A percentile compares a stretch with the other conserved stretches of the same genome.
These are phyloP conservation scores for Caenorhabditis sp. DNA, from an alignment of 2,888 invertebrate species.

Conservation along the genomic window DNA sequence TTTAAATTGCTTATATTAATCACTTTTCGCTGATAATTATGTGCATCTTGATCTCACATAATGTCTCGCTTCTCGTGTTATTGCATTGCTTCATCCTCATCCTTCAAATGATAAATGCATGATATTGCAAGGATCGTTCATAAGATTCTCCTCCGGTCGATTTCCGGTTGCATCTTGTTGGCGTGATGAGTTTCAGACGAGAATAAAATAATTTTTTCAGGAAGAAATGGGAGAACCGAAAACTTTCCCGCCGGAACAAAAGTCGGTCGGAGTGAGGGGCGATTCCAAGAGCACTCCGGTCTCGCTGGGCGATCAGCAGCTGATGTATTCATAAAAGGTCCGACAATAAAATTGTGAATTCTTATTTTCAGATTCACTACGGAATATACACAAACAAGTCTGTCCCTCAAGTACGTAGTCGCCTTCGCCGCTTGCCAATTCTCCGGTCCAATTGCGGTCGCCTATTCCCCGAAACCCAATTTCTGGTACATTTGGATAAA, in stretches of 20 bases:
- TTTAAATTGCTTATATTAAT: neutral
- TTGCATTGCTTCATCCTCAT: neutral
- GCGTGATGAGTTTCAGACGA: too few relatives aligned
- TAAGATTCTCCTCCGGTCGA: neutral
- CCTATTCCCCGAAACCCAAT: conserved; percentile 23
- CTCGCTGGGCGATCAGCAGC: conserved; percentile 29
- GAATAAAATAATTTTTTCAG: too few relatives aligned
- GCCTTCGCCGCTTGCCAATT: conserved; percentile 67
- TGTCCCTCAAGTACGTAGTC: conserved; percentile 59
- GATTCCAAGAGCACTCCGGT: conserved; percentile 39
- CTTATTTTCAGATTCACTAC: conserved; percentile 51
- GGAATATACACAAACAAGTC: conserved; percentile 36
- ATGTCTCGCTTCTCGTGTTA: conserved; percentile 20
- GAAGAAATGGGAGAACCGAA: conserved; percentile 9
- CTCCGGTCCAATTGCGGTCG: conserved; percentile 65
- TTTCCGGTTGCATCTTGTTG: too few relatives aligned
- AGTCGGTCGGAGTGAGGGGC: too few relatives aligned
- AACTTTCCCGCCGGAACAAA: neutral
- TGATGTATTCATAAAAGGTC: neutral
- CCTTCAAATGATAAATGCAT: conserved; percentile 8
- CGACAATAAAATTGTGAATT: neutral
- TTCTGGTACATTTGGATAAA: conserved; percentile 58
- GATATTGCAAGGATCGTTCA: neutral
- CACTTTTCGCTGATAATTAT: conserved; percentile 37
- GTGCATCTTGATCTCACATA: conserved; percentile 51